A percentile compares a stretch with the other conserved stretches of the same genome.
Evolutionary conservation across 2,888 invertebrate genomes (phyloP).

Genomic region (Hirtodrosophila trivittata): DNA sequence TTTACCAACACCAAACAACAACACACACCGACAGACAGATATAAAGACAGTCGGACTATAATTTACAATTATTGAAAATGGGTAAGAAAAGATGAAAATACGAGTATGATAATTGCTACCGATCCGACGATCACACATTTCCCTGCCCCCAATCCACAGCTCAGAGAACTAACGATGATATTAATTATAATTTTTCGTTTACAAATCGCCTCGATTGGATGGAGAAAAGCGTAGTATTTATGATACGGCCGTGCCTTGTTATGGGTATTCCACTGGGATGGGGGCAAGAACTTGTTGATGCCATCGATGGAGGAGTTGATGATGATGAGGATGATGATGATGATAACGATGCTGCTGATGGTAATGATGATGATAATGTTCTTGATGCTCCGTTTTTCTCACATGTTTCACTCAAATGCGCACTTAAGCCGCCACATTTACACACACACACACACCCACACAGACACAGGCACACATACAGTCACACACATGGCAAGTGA

Average conservation of each 20-base stretch:
- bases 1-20: slow-evolving; percentile 66
- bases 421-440: slow-evolving; percentile 59
- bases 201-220: slow-evolving; percentile 56
- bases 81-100: slow-evolving; percentile 38
- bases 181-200: slow-evolving; percentile 74
- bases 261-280: slow-evolving; percentile 8
- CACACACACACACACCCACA: slow-evolving; percentile 30
- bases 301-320: slow-evolving; percentile 26
- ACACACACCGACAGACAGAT: slow-evolving; percentile 10
- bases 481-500: slow-evolving; percentile 54
- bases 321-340: slow-evolving; percentile 34
- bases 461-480: slow-evolving; percentile 29
- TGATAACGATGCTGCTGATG: slow-evolving; percentile 20
- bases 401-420: slow-evolving; percentile 68
- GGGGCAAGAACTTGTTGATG: slow-evolving; percentile 53
- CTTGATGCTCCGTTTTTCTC: slow-evolving; percentile 70
- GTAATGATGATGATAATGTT: slow-evolving; percentile 30
- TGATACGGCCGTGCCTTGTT: slow-evolving; percentile 61
- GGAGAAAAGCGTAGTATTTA: slow-evolving; percentile 62
- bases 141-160: slow-evolving; percentile 10
- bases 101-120: slow-evolving; percentile 73
- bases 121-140: slow-evolving; percentile 32
- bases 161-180: slow-evolving; percentile 67
- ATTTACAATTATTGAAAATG: slow-evolving; percentile 73
- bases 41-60: slow-evolving; percentile 42